Conservation (phyloP, 2,797 vertebrate genomes). For the Pipistrellus pipistrellus region DNA sequence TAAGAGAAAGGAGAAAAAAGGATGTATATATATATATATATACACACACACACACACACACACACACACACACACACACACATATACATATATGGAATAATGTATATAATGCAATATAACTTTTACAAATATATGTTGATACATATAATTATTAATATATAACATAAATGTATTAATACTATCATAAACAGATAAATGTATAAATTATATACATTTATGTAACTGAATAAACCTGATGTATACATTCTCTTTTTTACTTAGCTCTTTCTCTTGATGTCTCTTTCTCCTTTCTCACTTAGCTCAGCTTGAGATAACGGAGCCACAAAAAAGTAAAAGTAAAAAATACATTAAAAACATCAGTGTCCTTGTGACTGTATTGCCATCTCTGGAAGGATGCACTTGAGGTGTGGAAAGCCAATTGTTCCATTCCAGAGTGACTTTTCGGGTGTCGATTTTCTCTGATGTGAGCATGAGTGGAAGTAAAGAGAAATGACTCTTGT, state of each 20-base stretch:
- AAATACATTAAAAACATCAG: neutral
- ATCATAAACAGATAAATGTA: neutral
- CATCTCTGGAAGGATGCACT: neutral
- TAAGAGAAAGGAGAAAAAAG: neutral
- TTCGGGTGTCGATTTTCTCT: neutral
- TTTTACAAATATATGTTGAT: neutral
- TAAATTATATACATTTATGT: neutral
- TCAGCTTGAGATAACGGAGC: neutral
- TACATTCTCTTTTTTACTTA: neutral
- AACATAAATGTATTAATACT: neutral
- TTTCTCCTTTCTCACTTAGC: neutral
- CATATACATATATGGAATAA: neutral
- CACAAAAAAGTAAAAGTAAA: neutral
- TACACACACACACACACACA: no score
- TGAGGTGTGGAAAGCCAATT: neutral
- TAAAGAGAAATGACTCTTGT: neutral
- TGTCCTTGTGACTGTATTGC: neutral
- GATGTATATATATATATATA: neutral
- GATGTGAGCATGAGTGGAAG: neutral
- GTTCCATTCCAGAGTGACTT: neutral
- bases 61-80: no score
- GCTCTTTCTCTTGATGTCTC: neutral
- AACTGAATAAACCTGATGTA: neutral
- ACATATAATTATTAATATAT: neutral
- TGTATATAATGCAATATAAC: neutral